These are phyloP conservation scores for Lutraria lutraria DNA, from an alignment of 2,888 invertebrate species.

Conservation along the genomic window DNA sequence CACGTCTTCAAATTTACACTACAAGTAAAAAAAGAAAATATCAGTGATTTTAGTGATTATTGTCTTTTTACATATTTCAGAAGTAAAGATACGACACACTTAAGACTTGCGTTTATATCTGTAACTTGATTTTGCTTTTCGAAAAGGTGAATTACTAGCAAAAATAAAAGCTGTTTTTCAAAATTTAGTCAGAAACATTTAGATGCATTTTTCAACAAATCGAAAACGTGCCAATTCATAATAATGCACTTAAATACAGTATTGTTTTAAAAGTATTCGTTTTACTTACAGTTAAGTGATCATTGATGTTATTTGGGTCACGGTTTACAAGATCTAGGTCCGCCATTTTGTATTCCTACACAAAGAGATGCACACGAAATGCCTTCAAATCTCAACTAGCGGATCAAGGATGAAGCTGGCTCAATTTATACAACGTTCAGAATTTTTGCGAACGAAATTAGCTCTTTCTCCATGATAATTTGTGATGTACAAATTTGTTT, in stretches of 20 bases:
- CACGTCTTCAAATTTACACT: slow-evolving; percentile 81
- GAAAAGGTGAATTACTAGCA: too few species aligned
- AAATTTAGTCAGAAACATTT: too few species aligned
- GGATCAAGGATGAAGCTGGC: background rate
- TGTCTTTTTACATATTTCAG: background rate
- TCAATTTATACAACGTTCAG: background rate
- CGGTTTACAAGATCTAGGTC: slow-evolving; percentile 89
- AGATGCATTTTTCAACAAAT: too few species aligned
- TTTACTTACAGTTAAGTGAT: slow-evolving; percentile 88
- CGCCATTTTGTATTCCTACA: slow-evolving; percentile 4
- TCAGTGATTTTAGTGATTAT: background rate
- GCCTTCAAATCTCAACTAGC: background rate
- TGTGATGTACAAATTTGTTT: background rate
- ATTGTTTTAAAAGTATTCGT: background rate
- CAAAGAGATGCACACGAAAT: background rate
- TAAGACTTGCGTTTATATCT: too few species aligned
- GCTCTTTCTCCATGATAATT: background rate
- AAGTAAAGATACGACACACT: too few species aligned
- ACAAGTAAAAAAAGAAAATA: slow-evolving; percentile 34
- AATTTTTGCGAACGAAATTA: background rate
- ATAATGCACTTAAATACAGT: background rate
- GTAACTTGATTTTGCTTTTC: too few species aligned
- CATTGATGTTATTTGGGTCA: slow-evolving; percentile 91
- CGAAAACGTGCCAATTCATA: too few species aligned
- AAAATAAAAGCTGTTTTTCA: too few species aligned